Conservation (phyloP, 2,888 invertebrate species). For the Rotaria socialis region DNA sequence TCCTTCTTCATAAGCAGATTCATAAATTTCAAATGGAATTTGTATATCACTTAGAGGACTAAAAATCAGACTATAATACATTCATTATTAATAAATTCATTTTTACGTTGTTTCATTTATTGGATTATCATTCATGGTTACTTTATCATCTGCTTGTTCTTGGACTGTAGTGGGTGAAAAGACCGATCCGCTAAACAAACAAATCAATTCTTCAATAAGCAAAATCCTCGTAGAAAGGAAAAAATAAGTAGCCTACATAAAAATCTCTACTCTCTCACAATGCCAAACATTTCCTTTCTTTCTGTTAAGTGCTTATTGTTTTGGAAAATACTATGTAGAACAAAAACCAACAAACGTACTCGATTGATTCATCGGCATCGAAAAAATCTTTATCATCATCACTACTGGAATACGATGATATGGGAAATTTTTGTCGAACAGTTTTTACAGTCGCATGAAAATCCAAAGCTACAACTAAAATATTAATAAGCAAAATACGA, state of each 20-base stretch:
- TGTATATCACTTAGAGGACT: neutral
- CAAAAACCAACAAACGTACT: neutral
- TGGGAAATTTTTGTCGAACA: neutral
- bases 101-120: neutral
- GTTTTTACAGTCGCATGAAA: neutral
- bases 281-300: no score
- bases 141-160: no score
- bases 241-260: no score
- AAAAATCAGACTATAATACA: neutral
- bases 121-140: neutral
- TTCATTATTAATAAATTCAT: neutral
- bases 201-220: neutral
- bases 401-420: constrained; percentile 38
- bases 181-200: neutral
- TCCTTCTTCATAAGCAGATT: neutral
- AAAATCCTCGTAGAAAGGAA: no score
- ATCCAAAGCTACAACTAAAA: neutral
- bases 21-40: neutral
- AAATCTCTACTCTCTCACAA: no score
- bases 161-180: neutral
- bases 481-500: no score
- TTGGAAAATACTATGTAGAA: neutral
- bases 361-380: neutral
- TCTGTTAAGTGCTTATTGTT: no score
- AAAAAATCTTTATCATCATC: constrained; percentile 1